Base-by-base conservation (phyloP, 2,113 vertebrate genomes). In the Cephalopterus ornatus region DNA sequence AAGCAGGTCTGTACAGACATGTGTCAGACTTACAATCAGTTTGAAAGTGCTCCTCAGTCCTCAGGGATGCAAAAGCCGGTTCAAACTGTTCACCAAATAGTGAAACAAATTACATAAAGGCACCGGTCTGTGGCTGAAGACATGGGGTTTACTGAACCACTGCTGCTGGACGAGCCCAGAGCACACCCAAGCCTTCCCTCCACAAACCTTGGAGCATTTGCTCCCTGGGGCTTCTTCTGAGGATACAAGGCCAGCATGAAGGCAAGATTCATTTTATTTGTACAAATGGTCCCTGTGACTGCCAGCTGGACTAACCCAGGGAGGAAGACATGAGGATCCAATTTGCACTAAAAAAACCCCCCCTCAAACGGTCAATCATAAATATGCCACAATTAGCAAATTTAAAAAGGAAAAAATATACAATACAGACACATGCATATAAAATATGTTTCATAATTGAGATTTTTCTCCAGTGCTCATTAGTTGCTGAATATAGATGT, bases 401-500 rank as follows among this genome's bases (percentile, higher is more conserved):
- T 79, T 83, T 42, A 2, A 49, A 86, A 73, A 50, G 47, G 61
- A 58, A 84, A 73, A 81, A 92, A 66, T 13, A 77, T 5, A 53
- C n/a, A 93, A 35, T 56, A 70, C 11, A 83, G 35, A 63, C 13
- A 70, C 41, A 28, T 30, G 59, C 67, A 37, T 61, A 44, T 27
- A 77, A 91, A 80, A 42, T 30, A 65, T 23, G 46, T 46, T 90
- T 82, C 49, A 12, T 68, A 68, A 52, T 6, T 32, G 58, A 82
- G 39, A 53, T 49, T 91, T 41, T 67, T 90, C 63, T 93, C 33
- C 71, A 61, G 62, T n/a, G 8, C 61, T 85, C 44, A 12, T 59
- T 62, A 41, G 39, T 3, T 67, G 74, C 81, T 85, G 66, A 95
- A 93, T 78, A 59, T 68, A 85, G 88, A 77, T 61, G 27, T 8